Percentiles rank a stretch among this genome's conserved stretches.
phyloP scores from a whole-genome alignment of 2,888 invertebrate genomes.

The Nymphalis c-album region DNA sequence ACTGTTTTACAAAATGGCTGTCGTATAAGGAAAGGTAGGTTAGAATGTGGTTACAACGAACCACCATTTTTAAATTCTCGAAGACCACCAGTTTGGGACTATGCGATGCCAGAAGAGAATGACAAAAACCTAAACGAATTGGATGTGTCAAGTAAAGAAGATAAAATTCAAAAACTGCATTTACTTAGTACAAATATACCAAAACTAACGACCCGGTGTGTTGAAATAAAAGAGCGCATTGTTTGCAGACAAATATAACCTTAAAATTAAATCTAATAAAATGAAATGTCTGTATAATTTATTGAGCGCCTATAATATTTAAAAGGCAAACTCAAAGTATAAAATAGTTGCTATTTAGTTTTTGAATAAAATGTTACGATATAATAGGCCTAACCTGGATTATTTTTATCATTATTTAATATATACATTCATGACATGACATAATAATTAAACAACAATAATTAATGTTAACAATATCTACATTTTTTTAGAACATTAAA shows the following conservation, averaged over 20 bases:
- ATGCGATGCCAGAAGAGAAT: conserved; percentile 9
- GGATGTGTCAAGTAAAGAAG: conserved; percentile 8
- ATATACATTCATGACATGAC: too few species aligned
- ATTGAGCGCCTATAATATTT: background rate
- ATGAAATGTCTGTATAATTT: background rate
- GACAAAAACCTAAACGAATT: conserved; percentile 16
- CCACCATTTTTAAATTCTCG: conserved; percentile 52
- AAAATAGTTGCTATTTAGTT: too few species aligned
- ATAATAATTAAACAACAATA: too few species aligned
- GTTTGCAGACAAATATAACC: conserved; percentile 47
- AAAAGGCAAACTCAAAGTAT: background rate
- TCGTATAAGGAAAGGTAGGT: conserved; percentile 56
- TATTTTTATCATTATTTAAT: too few species aligned
- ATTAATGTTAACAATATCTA: too few species aligned
- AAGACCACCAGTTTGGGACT: conserved; percentile 44
- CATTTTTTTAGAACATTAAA: too few species aligned
- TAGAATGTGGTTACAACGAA: conserved; percentile 66
- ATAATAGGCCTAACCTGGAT: too few species aligned
- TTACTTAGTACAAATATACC: conserved; percentile 10
- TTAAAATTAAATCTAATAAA: background rate
- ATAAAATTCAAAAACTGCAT: conserved; percentile 11
- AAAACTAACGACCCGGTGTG: conserved; percentile 44
- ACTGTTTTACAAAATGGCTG: conserved; percentile 54
- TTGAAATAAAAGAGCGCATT: conserved; percentile 54
- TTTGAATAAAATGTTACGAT: too few species aligned